These are phyloP conservation scores for Himalopsyche japonica DNA, from an alignment of 2,888 invertebrate genomes.

Conservation along the genomic window DNA sequence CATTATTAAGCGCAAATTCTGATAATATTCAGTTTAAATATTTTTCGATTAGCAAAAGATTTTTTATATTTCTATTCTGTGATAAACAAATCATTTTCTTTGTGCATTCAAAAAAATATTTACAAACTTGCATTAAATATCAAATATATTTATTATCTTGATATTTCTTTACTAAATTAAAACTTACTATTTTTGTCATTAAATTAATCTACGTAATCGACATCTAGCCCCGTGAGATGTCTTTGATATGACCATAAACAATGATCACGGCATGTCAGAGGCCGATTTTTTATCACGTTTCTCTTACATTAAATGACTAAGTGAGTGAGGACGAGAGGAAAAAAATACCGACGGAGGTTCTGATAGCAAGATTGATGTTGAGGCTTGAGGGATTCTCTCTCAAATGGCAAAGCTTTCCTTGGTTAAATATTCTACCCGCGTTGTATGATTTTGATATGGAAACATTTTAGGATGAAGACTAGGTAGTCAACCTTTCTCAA, in stretches of 20 bases:
- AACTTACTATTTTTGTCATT: no score
- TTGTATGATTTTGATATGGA: neutral
- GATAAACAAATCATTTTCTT: no score
- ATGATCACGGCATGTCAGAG: neutral
- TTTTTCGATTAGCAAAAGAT: no score
- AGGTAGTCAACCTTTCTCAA: neutral
- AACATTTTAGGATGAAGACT: neutral
- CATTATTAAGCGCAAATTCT: no score
- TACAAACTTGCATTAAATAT: no score
- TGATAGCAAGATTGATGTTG: slow-evolving; percentile 27
- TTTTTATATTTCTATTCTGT: no score
- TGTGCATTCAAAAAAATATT: no score
- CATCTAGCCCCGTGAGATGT: neutral
- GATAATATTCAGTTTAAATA: no score
- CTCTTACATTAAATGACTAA: neutral
- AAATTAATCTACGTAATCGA: neutral
- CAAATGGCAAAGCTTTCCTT: neutral
- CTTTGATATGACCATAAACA: neutral
- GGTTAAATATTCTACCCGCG: slow-evolving; percentile 20
- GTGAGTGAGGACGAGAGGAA: slow-evolving; percentile 3
- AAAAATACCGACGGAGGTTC: neutral
- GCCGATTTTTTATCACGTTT: neutral
- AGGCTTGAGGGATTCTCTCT: slow-evolving; percentile 13
- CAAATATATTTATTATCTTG: no score
- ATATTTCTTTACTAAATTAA: no score